These are phyloP conservation scores for Dysidea cf. avara DNA, from an alignment of 37 sponge, comb jelly and placozoan species.

Conservation along the genomic window DNA sequence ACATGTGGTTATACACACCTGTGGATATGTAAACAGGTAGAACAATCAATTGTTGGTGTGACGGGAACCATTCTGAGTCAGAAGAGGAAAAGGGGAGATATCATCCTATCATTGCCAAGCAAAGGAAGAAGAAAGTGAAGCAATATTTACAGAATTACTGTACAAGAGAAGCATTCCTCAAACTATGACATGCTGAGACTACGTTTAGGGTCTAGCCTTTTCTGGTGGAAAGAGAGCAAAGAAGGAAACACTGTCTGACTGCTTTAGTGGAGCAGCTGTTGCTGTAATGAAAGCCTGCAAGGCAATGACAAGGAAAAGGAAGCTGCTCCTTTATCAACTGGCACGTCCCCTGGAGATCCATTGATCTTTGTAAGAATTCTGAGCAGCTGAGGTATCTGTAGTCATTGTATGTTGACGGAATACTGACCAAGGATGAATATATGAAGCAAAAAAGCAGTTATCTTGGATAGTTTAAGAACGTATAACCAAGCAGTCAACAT, in stretches of 20 bases:
- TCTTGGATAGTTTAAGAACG: too few relatives aligned
- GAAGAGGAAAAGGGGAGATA: background rate
- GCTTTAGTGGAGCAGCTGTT: slow-evolving; percentile 17
- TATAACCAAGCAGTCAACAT: too few relatives aligned
- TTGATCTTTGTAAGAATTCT: slow-evolving; percentile 7
- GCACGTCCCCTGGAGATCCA: slow-evolving; percentile 18
- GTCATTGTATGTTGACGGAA: slow-evolving; percentile 35
- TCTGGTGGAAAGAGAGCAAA: background rate
- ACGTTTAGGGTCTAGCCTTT: slow-evolving; percentile 32
- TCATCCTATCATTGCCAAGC: background rate
- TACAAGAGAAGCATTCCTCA: slow-evolving; percentile 26
- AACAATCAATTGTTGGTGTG: slow-evolving; percentile 37
- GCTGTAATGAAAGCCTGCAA: slow-evolving; percentile 1
- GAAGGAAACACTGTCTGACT: slow-evolving; percentile 7
- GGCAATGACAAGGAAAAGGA: background rate
- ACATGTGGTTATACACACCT: slow-evolving; percentile 20
- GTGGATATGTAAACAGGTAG: slow-evolving; percentile 17
- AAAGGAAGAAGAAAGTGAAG: slow-evolving; percentile 38
- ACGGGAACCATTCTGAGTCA: too few relatives aligned
- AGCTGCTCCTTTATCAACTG: background rate
- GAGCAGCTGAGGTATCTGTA: slow-evolving; percentile 36
- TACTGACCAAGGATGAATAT: slow-evolving; percentile 14
- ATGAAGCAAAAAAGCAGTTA: slow-evolving; percentile 4
- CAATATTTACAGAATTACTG: slow-evolving; percentile 12
- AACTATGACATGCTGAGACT: slow-evolving; percentile 22